phyloP scores from a whole-genome alignment of 1,140 invertebrate species.

The Tribolium madens region DNA sequence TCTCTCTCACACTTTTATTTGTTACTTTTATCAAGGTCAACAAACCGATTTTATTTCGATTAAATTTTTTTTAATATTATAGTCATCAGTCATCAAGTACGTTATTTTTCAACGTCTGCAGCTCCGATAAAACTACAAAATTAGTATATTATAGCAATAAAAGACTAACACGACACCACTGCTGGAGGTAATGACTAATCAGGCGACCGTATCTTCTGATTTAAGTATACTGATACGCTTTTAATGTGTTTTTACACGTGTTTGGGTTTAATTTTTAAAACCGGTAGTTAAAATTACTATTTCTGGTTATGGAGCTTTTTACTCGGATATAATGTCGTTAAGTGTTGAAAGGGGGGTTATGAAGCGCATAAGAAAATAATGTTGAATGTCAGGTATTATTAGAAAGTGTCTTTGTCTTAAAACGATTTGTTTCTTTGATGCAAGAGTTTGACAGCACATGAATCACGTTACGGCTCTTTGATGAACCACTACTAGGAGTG shows the following conservation, averaged over 20 bases:
- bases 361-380: constrained; percentile 34
- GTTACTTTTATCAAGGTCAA: not conserved
- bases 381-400: constrained; percentile 8
- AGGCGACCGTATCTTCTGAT: constrained; percentile 27
- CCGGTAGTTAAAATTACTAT: constrained; percentile 30
- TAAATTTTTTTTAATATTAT: constrained; percentile 1
- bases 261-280: constrained; percentile 30
- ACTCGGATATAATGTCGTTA: constrained; percentile 23
- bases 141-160: constrained; percentile 36
- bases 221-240: constrained; percentile 34
- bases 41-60: not conserved
- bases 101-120: constrained; percentile 19
- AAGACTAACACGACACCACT: constrained; percentile 28
- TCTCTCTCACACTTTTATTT: not conserved
- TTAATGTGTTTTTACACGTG: constrained; percentile 37
- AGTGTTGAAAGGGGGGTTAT: constrained; percentile 34
- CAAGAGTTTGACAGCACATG: constrained; percentile 18
- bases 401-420: constrained; percentile 20
- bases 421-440: constrained; percentile 10
- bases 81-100: constrained; percentile 22
- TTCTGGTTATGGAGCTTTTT: constrained; percentile 34
- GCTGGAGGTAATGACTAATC: constrained; percentile 37
- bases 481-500: not conserved
- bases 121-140: constrained; percentile 24
- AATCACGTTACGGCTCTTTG: constrained; percentile 19